Evolutionary conservation across 2,888 invertebrate species (phyloP).

Genomic region (Pomacea canaliculata): DNA sequence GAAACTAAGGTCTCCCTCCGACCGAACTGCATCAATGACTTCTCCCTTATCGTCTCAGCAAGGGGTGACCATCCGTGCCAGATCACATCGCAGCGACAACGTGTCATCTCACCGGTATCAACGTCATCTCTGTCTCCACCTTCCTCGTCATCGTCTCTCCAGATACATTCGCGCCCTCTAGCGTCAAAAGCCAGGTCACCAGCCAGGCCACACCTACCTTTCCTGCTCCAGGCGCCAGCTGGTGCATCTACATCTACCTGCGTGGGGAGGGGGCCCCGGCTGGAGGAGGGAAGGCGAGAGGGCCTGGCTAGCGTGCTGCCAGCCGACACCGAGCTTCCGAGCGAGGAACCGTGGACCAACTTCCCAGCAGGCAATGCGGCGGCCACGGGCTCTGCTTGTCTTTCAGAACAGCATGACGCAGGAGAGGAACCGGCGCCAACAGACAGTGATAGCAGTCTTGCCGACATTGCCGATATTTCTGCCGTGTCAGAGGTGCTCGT

Average conservation of each 20-base stretch:
- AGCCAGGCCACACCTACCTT: slow-evolving; percentile 7
- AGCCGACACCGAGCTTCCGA: background rate
- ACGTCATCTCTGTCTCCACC: background rate
- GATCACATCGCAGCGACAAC: background rate
- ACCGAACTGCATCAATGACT: too few relatives aligned
- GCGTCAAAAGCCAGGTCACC: slow-evolving; percentile 3
- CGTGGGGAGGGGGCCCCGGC: slow-evolving; percentile 3
- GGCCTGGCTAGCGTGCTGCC: background rate
- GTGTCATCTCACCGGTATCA: background rate
- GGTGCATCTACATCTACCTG: slow-evolving; percentile 6
- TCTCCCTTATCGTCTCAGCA: too few relatives aligned
- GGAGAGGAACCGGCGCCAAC: slow-evolving; percentile 16
- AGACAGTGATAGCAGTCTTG: slow-evolving; percentile 11
- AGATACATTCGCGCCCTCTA: background rate
- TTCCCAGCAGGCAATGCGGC: slow-evolving; percentile 25
- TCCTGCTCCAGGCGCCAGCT: slow-evolving; percentile 3
- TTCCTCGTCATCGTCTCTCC: slow-evolving; percentile 4
- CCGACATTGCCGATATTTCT: slow-evolving; percentile 14
- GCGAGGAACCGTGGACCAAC: slow-evolving; percentile 9
- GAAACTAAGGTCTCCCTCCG: background rate
- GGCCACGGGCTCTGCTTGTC: slow-evolving; percentile 10
- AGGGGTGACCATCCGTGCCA: too few relatives aligned
- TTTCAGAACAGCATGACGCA: slow-evolving; percentile 21
- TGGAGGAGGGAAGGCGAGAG: background rate
- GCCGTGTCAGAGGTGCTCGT: background rate